Base-by-base conservation (phyloP, 2,797 vertebrate genomes). In the Dipus sagitta region DNA sequence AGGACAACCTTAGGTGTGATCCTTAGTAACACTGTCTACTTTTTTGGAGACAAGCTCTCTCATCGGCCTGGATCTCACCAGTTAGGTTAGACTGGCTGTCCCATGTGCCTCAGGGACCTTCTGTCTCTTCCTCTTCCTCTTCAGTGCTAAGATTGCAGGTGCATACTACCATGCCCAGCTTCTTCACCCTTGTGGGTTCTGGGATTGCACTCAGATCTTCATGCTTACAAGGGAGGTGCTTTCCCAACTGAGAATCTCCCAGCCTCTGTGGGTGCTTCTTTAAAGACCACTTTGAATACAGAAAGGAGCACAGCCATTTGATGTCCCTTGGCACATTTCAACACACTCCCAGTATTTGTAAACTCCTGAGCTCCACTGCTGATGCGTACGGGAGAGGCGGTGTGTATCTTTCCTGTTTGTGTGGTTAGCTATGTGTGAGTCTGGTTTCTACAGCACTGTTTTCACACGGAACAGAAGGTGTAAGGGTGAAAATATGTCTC, bases 381-480 rank as follows among this genome's bases (percentile, higher is more conserved):
- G 1, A n/a, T 1, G 54, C 24, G 2, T 0, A 0, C 58, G 47
- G 81, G 0, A 65, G 82, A 80, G 54, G 11, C 14, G 34, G 2
- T 23, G 67, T 10, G 0, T 47, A 0, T 80, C 92, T 92, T 78
- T 38, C 62, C 64, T 74, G 76, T 88, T 68, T 34, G 65, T 84
- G 77, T 8, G 30, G 38, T 71, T 67, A 88, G 82, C 86, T 88
- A 84, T 38, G 67, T 52, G 58, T 32, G 70, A 80, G 83, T 72
- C 92, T 82, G 72, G 76, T 62, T 96, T 91, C 34, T n/a, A 23
- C 93, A 30, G 47, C 92, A 86, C n/a, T 87, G 90, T 96, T 97
- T 96, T 92, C 93, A 34, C 58, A 38, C 30, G 85, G 82, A 94
- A 68, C 95, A 95, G 95, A 96, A 96, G 96, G 95, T 93, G 92